These are phyloP conservation scores for Ailurus styani DNA, from an alignment of 2,113 vertebrate genomes.

Conservation along the genomic window DNA sequence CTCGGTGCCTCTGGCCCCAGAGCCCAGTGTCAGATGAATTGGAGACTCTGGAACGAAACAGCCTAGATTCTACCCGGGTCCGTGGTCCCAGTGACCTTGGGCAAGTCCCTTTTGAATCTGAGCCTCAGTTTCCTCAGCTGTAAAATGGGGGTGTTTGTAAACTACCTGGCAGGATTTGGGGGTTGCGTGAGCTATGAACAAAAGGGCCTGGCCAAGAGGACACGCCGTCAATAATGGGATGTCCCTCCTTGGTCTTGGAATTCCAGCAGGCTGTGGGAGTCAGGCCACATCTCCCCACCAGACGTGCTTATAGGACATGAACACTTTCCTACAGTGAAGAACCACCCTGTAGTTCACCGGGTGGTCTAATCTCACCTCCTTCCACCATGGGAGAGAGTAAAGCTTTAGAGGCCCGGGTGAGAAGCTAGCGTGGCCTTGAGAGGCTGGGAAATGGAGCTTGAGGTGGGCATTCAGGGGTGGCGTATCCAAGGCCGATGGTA, in stretches of 20 bases:
- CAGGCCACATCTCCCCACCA: neutral
- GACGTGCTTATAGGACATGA: neutral
- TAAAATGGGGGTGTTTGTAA: neutral
- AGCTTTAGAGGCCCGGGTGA: neutral
- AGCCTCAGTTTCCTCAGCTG: neutral
- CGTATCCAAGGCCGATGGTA: neutral
- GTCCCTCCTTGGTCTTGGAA: neutral
- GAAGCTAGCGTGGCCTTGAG: neutral
- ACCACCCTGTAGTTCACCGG: fast-evolving
- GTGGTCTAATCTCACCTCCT: neutral
- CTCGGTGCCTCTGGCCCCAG: neutral
- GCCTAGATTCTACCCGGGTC: neutral
- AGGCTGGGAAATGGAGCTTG: neutral
- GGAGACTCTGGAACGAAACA: neutral
- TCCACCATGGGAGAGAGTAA: neutral
- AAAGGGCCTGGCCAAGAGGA: neutral
- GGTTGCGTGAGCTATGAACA: neutral
- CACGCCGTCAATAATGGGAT: neutral
- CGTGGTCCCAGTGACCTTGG: neutral
- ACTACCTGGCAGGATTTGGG: neutral
- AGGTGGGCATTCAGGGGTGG: neutral
- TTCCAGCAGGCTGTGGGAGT: neutral
- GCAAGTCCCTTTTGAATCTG: neutral
- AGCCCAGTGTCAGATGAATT: neutral
- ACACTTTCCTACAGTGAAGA: neutral